Evolutionary conservation across 2,888 invertebrate genomes (phyloP).

Genomic region (Andrena flavipes): DNA sequence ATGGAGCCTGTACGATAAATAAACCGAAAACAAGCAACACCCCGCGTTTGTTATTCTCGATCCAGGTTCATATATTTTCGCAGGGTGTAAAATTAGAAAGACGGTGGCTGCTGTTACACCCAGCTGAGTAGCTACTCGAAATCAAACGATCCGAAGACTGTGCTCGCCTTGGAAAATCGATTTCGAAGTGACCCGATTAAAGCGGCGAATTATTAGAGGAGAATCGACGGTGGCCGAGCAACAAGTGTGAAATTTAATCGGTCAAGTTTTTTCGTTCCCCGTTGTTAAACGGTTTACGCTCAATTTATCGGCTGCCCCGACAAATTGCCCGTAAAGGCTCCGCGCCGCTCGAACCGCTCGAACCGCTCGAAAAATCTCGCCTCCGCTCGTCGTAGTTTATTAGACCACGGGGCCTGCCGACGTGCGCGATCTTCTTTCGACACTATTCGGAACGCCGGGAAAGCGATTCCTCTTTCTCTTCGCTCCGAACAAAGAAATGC

Average conservation of each 20-base stretch:
- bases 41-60: too few species aligned
- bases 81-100: too few species aligned
- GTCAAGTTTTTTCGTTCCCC: constrained; percentile 31
- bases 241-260: constrained; percentile 34
- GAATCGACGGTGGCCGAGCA: too few species aligned
- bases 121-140: too few species aligned
- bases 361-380: constrained; percentile 30
- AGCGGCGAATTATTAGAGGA: too few species aligned
- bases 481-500: constrained; percentile 30
- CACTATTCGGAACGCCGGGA: neutral
- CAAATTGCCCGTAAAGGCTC: constrained; percentile 35
- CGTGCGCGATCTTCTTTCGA: neutral
- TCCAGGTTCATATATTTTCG: too few species aligned
- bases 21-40: neutral
- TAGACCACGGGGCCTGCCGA: neutral
- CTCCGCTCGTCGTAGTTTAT: neutral
- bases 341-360: neutral
- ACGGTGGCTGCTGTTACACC: too few species aligned
- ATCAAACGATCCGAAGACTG: too few species aligned
- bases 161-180: too few species aligned
- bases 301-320: constrained; percentile 18
- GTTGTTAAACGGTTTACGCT: constrained; percentile 35
- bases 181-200: too few species aligned
- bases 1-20: neutral
- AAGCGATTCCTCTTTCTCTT: constrained; percentile 33